Conservation (phyloP, 1,140 invertebrate species). For the Lamellibrachia luymesi region DNA sequence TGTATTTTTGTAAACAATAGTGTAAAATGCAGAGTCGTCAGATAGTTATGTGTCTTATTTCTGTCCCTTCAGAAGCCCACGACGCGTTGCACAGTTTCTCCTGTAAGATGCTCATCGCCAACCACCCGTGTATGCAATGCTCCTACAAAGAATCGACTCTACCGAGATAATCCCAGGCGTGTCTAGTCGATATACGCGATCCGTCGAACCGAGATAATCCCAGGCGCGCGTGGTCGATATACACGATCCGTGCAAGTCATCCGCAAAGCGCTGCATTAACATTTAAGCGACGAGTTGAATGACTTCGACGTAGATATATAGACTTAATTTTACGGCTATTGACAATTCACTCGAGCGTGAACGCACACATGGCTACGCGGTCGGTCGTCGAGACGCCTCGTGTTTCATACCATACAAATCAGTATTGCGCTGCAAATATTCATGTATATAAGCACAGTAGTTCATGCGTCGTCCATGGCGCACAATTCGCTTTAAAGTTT, state of each 20-base stretch:
- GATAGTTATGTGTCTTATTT: slow-evolving; percentile 9
- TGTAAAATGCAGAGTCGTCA: background rate
- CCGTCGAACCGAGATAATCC: slow-evolving; percentile 8
- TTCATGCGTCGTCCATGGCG: background rate
- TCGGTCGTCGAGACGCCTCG: background rate
- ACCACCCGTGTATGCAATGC: slow-evolving; percentile 44
- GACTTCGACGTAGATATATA: background rate
- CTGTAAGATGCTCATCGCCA: slow-evolving; percentile 52
- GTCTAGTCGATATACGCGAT: background rate
- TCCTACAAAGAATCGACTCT: slow-evolving; percentile 40
- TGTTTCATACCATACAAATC: background rate
- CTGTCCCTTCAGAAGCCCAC: slow-evolving; percentile 50
- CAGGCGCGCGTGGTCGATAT: background rate
- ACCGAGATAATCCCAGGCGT: slow-evolving; percentile 13
- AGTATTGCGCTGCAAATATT: background rate
- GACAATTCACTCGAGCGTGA: background rate
- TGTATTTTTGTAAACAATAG: slow-evolving; percentile 1
- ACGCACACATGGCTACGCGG: background rate
- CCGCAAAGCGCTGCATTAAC: background rate
- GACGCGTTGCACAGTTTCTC: slow-evolving; percentile 55
- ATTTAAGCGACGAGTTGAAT: background rate
- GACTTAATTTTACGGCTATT: background rate
- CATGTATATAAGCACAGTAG: background rate
- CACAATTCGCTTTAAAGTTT: background rate
- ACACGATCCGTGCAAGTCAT: background rate